A percentile compares a stretch with the other conserved stretches of the same genome.
Evolutionary conservation across 2,113 vertebrate genomes (phyloP).

Genomic region (Erpornis zantholeuca): DNA sequence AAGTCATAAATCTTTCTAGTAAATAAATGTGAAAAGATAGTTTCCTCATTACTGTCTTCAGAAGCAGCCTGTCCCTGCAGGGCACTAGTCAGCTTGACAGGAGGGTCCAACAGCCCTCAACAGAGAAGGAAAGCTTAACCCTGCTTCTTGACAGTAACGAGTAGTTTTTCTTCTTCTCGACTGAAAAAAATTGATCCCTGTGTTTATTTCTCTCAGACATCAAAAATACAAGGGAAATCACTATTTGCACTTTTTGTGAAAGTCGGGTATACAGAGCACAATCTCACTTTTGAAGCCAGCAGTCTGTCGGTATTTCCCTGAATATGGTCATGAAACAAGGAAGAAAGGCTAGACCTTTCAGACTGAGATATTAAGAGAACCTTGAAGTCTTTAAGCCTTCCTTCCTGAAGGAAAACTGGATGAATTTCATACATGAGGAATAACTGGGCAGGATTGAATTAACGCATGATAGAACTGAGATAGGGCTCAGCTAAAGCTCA

Average conservation of each 20-base stretch:
- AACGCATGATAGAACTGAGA: background rate
- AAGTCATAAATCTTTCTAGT: background rate
- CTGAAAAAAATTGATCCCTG: background rate
- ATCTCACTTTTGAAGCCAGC: background rate
- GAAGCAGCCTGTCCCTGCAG: background rate
- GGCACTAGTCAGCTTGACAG: background rate
- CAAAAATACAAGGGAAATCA: background rate
- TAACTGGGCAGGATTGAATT: background rate
- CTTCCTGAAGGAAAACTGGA: background rate
- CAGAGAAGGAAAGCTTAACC: background rate
- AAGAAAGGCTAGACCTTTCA: background rate
- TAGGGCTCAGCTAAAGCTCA: background rate
- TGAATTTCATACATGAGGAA: background rate
- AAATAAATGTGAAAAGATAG: background rate
- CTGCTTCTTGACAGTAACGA: background rate
- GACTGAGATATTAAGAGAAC: background rate
- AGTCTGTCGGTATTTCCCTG: background rate
- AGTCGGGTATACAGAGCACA: background rate
- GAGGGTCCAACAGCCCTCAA: background rate
- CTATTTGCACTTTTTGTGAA: background rate
- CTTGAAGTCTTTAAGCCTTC: background rate
- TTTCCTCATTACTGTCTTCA: background rate
- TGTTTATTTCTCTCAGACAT: background rate
- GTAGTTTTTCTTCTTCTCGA: background rate
- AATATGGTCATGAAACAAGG: background rate